These are phyloP conservation scores for Cuculus canorus DNA, from an alignment of 2,797 vertebrate genomes.

Conservation along the genomic window DNA sequence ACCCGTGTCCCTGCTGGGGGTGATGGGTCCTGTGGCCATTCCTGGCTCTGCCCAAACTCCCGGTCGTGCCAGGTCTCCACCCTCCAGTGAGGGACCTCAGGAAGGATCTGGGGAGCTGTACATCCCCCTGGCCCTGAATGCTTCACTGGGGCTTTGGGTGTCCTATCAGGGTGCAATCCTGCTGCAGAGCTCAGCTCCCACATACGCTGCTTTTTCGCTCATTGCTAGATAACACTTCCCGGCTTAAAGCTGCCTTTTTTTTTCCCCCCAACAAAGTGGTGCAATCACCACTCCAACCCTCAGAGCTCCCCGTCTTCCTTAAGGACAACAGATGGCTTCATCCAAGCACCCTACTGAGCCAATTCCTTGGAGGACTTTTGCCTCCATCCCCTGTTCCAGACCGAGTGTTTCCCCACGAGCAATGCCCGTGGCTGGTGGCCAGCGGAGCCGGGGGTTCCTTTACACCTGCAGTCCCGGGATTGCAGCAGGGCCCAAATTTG, in stretches of 20 bases:
- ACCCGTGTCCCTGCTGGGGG: neutral
- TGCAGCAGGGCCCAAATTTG: neutral
- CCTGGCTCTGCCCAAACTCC: neutral
- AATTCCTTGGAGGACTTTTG: neutral
- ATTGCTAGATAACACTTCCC: neutral
- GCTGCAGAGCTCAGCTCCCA: neutral
- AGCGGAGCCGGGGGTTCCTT: neutral
- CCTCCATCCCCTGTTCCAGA: neutral
- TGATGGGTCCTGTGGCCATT: fast-evolving
- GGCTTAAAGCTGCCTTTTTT: neutral
- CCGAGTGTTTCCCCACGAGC: neutral
- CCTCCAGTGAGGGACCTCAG: neutral
- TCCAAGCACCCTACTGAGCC: neutral
- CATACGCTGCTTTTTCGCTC: fast-evolving
- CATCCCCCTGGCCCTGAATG: fast-evolving
- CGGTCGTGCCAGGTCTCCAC: neutral
- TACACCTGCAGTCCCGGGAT: fast-evolving
- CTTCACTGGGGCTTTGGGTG: neutral
- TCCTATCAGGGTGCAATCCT: neutral
- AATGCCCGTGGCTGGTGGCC: neutral
- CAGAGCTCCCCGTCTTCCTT: fast-evolving
- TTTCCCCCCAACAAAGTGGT: neutral
- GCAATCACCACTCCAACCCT: neutral
- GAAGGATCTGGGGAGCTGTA: neutral
- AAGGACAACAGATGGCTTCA: neutral